Evolutionary conservation across 1,140 invertebrate species (phyloP), one percentile per base, ranked within the genome.

Genomic region (Drosophila malerkotliana): DNA sequence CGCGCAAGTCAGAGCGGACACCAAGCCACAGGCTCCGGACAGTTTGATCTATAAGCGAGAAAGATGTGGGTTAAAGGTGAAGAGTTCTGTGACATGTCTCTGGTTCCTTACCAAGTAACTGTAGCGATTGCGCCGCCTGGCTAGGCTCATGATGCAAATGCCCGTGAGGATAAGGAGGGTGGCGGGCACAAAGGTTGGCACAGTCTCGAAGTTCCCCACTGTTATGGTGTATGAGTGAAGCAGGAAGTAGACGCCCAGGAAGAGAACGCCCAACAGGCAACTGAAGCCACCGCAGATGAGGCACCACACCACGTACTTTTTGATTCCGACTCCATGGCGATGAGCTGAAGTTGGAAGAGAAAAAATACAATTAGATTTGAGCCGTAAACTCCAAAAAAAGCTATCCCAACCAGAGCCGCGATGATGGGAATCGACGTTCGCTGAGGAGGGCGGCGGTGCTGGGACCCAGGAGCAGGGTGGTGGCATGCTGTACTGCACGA

Each of bases 111-210:
- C 96, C 94, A 97, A 93, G 92, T 97, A 96, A 83, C 96, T 96
- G 92, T 97, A 97, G 82, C 97, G 93, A 92, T 97, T 97, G 74
- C 96, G 94, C 71, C 97, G 93, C 72, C 96, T 94, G 0, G 96
- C 96, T 76, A 98, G 92, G 52, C 96, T 95, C 93, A 97, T 96
- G 51, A 97, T 96, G 85, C 96, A 96, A 12, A 97, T 92, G 0
- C 97, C 97, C 63, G 97, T 97, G 41, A 97, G 92, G 39, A 97
- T 96, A 72, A 98, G 92, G 95, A 96, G 94, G 32, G 95, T 94
- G 57, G 96, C 96, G 34, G 96, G 96, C 67, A 97, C 95, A 91
- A 96, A 97, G 32, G 95, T 96, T 45, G 96, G 96, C 47, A 97
- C 95, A n/a, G 96, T 96, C 92, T 97, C 96, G 89, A 97, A 96